phyloP scores from a whole-genome alignment of 2,113 vertebrate genomes.

The Platichthys flesus region DNA sequence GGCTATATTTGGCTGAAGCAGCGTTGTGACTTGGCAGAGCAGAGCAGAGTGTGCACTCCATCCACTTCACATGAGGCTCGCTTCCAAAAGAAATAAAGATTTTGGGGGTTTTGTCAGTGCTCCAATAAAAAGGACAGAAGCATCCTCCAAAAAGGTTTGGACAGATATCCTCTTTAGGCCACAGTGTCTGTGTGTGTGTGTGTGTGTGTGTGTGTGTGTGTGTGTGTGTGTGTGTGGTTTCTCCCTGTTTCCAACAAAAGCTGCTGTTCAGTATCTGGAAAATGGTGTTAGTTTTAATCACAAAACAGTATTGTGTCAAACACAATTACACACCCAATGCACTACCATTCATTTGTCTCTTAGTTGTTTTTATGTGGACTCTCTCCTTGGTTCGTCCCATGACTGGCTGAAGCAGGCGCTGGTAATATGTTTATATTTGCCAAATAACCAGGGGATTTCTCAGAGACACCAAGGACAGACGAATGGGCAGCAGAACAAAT shows the following conservation, averaged over 20 bases:
- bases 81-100: conserved; percentile 50
- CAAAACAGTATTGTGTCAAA: conserved; percentile 8
- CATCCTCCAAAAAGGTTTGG: conserved; percentile 31
- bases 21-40: conserved; percentile 49
- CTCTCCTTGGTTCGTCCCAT: conserved; percentile 35
- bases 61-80: conserved; percentile 45
- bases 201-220: background rate
- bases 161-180: conserved; percentile 23
- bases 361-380: conserved; percentile 24
- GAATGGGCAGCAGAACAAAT: background rate
- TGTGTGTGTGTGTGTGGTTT: background rate
- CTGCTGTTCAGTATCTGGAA: conserved; percentile 26
- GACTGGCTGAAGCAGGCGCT: conserved; percentile 1
- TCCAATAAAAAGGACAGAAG: conserved; percentile 18
- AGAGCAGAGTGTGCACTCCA: conserved; percentile 35
- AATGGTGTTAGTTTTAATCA: conserved; percentile 29
- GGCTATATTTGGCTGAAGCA: conserved; percentile 47
- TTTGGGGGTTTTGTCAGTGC: conserved; percentile 19
- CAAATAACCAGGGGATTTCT: conserved; percentile 21
- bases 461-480: conserved; percentile 8
- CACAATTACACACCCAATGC: conserved; percentile 23
- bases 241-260: conserved; percentile 1
- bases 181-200: background rate
- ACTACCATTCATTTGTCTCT: conserved; percentile 17
- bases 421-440: conserved; percentile 38